Percentiles rank a stretch among this genome's conserved stretches.
phyloP scores from a whole-genome alignment of 2,888 invertebrate genomes.

The Pachliopta kotzebuea region DNA sequence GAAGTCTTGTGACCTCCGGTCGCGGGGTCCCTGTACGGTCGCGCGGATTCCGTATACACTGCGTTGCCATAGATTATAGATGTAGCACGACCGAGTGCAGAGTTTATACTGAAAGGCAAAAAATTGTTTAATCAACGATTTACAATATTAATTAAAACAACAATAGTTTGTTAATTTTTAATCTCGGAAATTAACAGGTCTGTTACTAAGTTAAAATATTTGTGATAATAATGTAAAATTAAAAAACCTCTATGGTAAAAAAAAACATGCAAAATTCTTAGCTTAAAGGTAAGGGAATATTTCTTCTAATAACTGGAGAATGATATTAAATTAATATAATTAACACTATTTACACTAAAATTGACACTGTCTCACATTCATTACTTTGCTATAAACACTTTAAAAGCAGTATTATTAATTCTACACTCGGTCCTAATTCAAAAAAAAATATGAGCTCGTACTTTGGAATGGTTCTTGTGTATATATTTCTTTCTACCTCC shows the following conservation, averaged over 20 bases:
- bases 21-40: conserved; percentile 38
- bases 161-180: too few relatives aligned
- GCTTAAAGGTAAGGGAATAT: too few relatives aligned
- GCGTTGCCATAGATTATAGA: conserved; percentile 63
- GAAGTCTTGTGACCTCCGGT: conserved; percentile 48
- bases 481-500: conserved; percentile 64
- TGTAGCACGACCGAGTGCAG: conserved; percentile 34
- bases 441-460: not conserved
- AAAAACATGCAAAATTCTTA: too few relatives aligned
- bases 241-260: not conserved
- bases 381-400: too few relatives aligned
- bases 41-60: conserved; percentile 39
- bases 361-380: not conserved
- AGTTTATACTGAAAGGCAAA: conserved; percentile 1
- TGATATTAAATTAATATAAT: too few relatives aligned
- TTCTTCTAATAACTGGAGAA: too few relatives aligned
- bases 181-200: too few relatives aligned
- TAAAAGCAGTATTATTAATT: not conserved
- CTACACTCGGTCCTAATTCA: conserved; percentile 12
- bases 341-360: too few relatives aligned
- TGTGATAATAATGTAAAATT: too few relatives aligned
- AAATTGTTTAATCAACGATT: too few relatives aligned
- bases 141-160: too few relatives aligned
- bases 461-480: conserved; percentile 30
- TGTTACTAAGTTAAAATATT: too few relatives aligned